These are phyloP conservation scores for Salarias fasciatus DNA, from an alignment of 2,797 vertebrate genomes.

Conservation along the genomic window DNA sequence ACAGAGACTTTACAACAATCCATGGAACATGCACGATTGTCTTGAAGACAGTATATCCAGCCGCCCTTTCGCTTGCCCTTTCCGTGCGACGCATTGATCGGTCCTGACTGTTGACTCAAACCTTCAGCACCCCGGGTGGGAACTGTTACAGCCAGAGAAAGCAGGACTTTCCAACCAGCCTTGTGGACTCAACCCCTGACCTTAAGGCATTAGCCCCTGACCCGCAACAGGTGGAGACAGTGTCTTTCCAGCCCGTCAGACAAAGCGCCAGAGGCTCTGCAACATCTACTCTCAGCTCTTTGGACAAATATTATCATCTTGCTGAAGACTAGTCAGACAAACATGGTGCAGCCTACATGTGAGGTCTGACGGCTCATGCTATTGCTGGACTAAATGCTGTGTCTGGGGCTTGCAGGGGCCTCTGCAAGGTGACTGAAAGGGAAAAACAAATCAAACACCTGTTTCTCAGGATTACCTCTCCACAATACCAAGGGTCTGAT, in stretches of 20 bases:
- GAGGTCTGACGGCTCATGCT: conserved; percentile 82
- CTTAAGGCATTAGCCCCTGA: conserved; percentile 82
- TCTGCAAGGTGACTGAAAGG: conserved; percentile 59
- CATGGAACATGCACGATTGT: neutral
- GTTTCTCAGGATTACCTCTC: conserved; percentile 58
- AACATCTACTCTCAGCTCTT: conserved; percentile 66
- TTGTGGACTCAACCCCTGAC: conserved; percentile 84
- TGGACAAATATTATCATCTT: conserved; percentile 87
- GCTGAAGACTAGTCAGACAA: conserved; percentile 68
- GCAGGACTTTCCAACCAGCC: conserved; percentile 71
- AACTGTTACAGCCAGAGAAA: conserved; percentile 72
- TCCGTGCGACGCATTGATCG: conserved; percentile 35
- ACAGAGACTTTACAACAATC: neutral
- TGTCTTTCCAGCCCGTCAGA: conserved; percentile 75
- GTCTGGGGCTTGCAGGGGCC: conserved; percentile 71
- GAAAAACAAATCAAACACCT: conserved; percentile 81
- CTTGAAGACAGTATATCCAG: neutral
- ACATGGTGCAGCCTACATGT: conserved; percentile 78
- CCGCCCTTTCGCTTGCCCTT: conserved; percentile 10
- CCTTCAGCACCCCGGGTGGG: conserved; percentile 75
- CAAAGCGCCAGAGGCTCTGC: conserved; percentile 69
- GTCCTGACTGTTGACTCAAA: conserved; percentile 66
- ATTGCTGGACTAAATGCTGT: conserved; percentile 74
- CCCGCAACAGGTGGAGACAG: conserved; percentile 84
- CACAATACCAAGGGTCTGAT: conserved; percentile 14